Conservation (phyloP, 1,140 invertebrate species). For the Pseudomyrmex gracilis region DNA sequence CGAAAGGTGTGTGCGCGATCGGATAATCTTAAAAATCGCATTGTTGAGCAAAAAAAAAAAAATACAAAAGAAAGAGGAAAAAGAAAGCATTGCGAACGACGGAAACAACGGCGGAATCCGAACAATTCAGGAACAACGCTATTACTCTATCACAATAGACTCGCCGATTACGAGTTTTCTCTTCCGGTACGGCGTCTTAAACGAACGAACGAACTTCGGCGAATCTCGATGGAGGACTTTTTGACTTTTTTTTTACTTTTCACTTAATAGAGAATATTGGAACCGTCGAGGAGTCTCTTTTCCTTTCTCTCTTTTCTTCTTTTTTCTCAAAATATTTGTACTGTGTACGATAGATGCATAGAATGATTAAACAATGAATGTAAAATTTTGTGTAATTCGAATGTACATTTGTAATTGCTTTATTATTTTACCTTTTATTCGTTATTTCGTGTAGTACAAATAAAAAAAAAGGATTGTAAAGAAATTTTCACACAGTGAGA, state of each 20-base stretch:
- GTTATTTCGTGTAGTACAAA: too few species aligned
- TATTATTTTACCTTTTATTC: too few species aligned
- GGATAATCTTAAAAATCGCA: slow-evolving; percentile 37
- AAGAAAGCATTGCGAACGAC: neutral
- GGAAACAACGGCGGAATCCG: slow-evolving; percentile 24
- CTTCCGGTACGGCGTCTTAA: slow-evolving; percentile 19
- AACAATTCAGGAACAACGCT: slow-evolving; percentile 50
- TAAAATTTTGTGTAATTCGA: too few species aligned
- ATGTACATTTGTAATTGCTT: too few species aligned
- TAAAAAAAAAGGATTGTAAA: too few species aligned
- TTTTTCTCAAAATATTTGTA: neutral
- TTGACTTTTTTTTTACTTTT: slow-evolving; percentile 24
- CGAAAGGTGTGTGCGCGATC: slow-evolving; percentile 12
- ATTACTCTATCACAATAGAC: slow-evolving; percentile 48
- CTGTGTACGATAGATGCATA: too few species aligned
- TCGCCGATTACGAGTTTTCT: slow-evolving; percentile 6
- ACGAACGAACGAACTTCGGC: slow-evolving; percentile 10
- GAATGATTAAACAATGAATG: too few species aligned
- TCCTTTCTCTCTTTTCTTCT: too few species aligned
- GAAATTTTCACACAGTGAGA: too few species aligned
- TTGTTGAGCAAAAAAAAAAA: neutral
- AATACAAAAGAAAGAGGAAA: neutral
- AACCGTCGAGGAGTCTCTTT: neutral
- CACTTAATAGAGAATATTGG: slow-evolving; percentile 31
- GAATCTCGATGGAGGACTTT: neutral